Conservation (phyloP, 2,797 vertebrate species). For the Salarias fasciatus region DNA sequence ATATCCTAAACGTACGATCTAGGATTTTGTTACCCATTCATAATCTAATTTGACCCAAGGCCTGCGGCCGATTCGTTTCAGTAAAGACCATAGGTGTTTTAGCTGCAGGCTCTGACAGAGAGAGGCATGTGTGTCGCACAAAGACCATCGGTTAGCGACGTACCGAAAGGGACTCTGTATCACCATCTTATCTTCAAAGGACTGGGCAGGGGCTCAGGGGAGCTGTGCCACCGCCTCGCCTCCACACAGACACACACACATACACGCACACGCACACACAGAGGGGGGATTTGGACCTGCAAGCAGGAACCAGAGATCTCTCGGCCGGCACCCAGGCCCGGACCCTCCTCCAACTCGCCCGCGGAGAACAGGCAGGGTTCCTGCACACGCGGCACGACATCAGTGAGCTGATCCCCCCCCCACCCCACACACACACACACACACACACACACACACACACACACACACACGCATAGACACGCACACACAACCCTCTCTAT, state of each 20-base stretch:
- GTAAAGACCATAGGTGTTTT: conserved; percentile 82
- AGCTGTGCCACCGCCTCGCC: conserved; percentile 79
- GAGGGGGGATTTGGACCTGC: conserved; percentile 82
- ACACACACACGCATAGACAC: no score
- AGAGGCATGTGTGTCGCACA: conserved; percentile 79
- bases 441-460: no score
- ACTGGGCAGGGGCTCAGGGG: conserved; percentile 83
- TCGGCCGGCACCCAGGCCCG: conserved; percentile 79
- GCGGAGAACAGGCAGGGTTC: conserved; percentile 83
- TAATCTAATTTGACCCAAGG: conserved; percentile 78
- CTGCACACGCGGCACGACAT: conserved; percentile 82
- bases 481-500: no score
- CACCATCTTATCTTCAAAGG: conserved; percentile 87
- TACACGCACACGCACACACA: conserved; percentile 77
- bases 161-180: conserved; percentile 84
- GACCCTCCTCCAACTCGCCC: conserved; percentile 83
- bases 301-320: conserved; percentile 81
- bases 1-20: conserved; percentile 70
- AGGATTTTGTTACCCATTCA: conserved; percentile 73
- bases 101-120: conserved; percentile 70
- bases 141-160: conserved; percentile 79
- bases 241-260: conserved; percentile 77
- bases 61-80: conserved; percentile 69
- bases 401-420: conserved; percentile 76
- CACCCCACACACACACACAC: neutral